Conservation (phyloP, 2,797 vertebrate genomes). For the Trematocara caparti region DNA sequence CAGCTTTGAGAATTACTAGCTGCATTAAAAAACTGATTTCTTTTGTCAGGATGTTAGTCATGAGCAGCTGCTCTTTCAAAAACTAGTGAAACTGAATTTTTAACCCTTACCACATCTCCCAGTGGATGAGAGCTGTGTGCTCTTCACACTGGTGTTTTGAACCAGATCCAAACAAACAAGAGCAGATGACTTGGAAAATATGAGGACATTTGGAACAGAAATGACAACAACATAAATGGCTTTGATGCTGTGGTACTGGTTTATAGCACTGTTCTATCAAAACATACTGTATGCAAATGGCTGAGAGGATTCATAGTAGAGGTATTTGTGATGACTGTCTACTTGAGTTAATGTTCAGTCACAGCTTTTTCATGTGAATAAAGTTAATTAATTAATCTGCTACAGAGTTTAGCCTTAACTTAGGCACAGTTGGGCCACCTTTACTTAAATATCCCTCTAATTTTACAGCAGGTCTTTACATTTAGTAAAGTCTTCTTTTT, state of each 20-base stretch:
- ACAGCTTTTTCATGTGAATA: background rate
- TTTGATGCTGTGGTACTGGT: background rate
- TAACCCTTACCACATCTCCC: background rate
- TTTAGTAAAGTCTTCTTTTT: background rate
- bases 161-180: background rate
- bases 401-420: background rate
- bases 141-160: background rate
- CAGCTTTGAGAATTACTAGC: background rate
- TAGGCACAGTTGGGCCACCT: background rate
- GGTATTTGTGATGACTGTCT: constrained; percentile 15
- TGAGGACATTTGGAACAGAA: constrained; percentile 16
- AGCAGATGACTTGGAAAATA: constrained; percentile 7
- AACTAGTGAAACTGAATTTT: background rate
- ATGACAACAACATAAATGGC: background rate
- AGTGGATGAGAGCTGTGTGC: background rate
- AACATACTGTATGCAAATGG: background rate
- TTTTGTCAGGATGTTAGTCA: background rate
- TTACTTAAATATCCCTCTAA: fast-evolving
- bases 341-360: background rate
- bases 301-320: background rate
- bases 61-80: constrained; percentile 9
- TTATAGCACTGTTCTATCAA: background rate
- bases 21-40: background rate
- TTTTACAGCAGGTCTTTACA: background rate
- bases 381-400: background rate